A percentile compares a stretch with the other conserved stretches of the same genome.
These are phyloP conservation scores for Achroia grisella DNA, from an alignment of 1,140 invertebrate species.

Conservation along the genomic window DNA sequence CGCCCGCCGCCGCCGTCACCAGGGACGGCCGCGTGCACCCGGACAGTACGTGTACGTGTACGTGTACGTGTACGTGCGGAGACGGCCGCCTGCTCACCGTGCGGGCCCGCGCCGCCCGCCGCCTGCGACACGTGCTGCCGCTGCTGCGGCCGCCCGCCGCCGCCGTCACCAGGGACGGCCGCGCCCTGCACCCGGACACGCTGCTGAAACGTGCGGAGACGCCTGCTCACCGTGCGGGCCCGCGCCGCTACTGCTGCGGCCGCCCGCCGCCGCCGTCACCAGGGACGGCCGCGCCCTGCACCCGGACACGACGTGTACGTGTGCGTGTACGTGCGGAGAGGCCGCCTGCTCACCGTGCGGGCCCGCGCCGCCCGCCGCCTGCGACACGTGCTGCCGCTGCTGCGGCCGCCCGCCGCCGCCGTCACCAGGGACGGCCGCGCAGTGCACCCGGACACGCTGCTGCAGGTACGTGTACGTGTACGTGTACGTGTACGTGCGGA, in stretches of 20 bases:
- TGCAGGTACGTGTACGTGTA: constrained; percentile 45
- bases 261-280: constrained; percentile 46
- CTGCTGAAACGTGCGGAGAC: too few relatives aligned
- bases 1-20: constrained; percentile 46
- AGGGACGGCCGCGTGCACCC: constrained; percentile 73
- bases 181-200: constrained; percentile 72
- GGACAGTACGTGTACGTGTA: constrained; percentile 28
- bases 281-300: constrained; percentile 72
- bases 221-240: too few relatives aligned
- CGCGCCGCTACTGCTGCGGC: constrained; percentile 89
- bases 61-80: constrained; percentile 91
- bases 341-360: constrained; percentile 82
- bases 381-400: constrained; percentile 89
- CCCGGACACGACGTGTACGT: constrained; percentile 72
- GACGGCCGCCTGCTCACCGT: constrained; percentile 86
- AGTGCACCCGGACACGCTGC: constrained; percentile 74
- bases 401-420: constrained; percentile 75
- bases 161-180: constrained; percentile 60
- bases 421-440: constrained; percentile 62
- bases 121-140: constrained; percentile 88
- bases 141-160: constrained; percentile 81
- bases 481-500: constrained; percentile 91
- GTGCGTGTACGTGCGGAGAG: constrained; percentile 90
- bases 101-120: constrained; percentile 82
- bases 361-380: constrained; percentile 87